Base-by-base conservation (phyloP, 2,113 vertebrate species). In the Sylvicapra grimmia region DNA sequence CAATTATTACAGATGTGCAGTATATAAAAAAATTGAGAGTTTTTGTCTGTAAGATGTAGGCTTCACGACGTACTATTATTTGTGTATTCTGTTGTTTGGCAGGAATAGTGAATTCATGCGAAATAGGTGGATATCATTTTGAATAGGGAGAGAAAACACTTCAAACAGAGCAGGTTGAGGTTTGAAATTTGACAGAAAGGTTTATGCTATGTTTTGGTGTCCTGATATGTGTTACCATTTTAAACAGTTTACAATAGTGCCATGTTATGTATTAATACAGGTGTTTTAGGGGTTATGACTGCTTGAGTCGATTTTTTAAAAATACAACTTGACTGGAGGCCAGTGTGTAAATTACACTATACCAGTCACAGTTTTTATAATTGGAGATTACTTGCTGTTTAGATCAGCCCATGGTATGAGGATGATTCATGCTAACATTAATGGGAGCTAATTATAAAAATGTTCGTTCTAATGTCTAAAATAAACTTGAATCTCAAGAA, bases 161-260 rank as follows among this genome's bases (percentile, higher is more conserved):
- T 94, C 91, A 92, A 98, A 93, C 10, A 96, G 61, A 97, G 31
- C 40, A 94, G 97, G 68, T 95, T 94, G 82, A 97, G 65, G 49
- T 83, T 93, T 94, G 90, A 97, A 93, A 92, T 96, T 98, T 92
- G 93, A 93, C 83, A 86, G 91, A 86, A 92, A 80, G 51, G 93
- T 92, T 97, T 85, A 93, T 89, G 40, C 83, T 51, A 9, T 91
- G 44, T 96, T 77, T 96, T 90, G 96, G 77, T 91, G 47, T 87
- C 53, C 72, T 95, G 95, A 72, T 97, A 54, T 25, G 31, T 96
- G 36, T 54, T 92, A 65, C n/a, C 94, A 97, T 95, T 88, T 98
- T 83, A 56, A 97, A 95, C 79, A 97, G 86, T 98, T 98, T 96
- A 72, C 96, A 97, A 95, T 56, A 88, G 85, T 97, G 85, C 16